Evolutionary conservation across 1,140 invertebrate genomes (phyloP).

Genomic region (Drosophila sechellia): DNA sequence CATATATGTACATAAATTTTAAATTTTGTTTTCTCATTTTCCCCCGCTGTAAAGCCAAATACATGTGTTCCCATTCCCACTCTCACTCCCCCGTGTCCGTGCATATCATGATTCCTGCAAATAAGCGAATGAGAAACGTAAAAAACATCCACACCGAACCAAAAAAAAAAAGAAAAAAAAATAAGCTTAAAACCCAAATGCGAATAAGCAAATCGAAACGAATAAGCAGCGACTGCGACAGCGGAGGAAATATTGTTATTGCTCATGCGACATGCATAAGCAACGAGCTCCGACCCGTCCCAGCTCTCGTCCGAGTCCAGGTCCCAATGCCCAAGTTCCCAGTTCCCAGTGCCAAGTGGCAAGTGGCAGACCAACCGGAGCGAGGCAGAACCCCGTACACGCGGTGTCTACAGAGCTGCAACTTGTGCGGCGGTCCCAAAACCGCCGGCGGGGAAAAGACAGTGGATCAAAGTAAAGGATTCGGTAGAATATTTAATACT

Average conservation of each 20-base stretch:
- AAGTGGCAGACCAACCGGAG: conserved; percentile 29
- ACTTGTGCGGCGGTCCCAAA: conserved; percentile 30
- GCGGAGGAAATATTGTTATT: conserved; percentile 73
- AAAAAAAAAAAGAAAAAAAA: conserved; percentile 14
- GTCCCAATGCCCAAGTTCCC: not conserved
- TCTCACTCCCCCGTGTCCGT: conserved; percentile 3
- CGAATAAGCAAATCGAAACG: conserved; percentile 73
- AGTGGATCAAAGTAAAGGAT: not conserved
- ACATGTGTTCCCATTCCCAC: conserved; percentile 47
- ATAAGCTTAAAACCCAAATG: conserved; percentile 33
- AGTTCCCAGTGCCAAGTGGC: conserved; percentile 13
- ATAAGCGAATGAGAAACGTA: conserved; percentile 60
- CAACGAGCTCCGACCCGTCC: conserved; percentile 49
- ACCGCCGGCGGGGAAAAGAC: conserved; percentile 6
- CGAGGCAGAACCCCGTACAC: conserved; percentile 19
- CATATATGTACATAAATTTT: conserved; percentile 65
- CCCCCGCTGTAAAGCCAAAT: conserved; percentile 35
- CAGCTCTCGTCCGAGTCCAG: conserved; percentile 1
- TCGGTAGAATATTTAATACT: not conserved
- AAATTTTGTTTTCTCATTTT: conserved; percentile 49
- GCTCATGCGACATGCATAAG: conserved; percentile 79
- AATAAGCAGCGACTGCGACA: conserved; percentile 55
- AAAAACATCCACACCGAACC: conserved; percentile 30
- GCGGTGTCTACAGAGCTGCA: conserved; percentile 33
- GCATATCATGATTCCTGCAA: conserved; percentile 55